phyloP scores from a whole-genome alignment of 2,888 invertebrate genomes.

The Pachydiplax longipennis region DNA sequence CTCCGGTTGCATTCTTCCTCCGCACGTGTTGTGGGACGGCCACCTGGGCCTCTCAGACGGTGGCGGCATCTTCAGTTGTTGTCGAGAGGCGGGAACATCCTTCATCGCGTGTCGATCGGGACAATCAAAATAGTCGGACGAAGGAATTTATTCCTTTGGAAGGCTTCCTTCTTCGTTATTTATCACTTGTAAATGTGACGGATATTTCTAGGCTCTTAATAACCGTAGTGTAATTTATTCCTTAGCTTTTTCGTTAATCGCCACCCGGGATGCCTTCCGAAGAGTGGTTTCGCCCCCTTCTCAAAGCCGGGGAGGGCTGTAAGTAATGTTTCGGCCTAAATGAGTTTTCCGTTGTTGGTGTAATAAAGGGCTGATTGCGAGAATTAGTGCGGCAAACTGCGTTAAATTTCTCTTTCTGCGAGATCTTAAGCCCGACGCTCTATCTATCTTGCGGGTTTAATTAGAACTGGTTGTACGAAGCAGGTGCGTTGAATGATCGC shows the following conservation, averaged over 20 bases:
- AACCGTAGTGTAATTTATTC: not conserved
- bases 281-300: not conserved
- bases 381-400: no score
- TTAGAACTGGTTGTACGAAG: no score
- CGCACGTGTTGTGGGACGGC: slow-evolving; percentile 13
- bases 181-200: not conserved
- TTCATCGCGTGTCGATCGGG: slow-evolving; percentile 33
- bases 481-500: no score
- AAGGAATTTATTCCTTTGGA: not conserved
- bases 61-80: slow-evolving; percentile 34
- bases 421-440: no score
- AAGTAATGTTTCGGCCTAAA: not conserved
- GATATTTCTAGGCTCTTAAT: slow-evolving; percentile 14
- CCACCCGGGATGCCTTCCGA: not conserved
- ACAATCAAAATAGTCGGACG: not conserved
- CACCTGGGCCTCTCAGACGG: slow-evolving; percentile 6
- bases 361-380: not conserved
- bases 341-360: not conserved
- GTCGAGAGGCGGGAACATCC: slow-evolving; percentile 32
- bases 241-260: not conserved
- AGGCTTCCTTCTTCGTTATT: not conserved
- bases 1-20: slow-evolving; percentile 10
- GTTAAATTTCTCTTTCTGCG: no score
- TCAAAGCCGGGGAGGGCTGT: not conserved
- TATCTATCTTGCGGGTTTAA: no score